Evolutionary conservation across 2,888 invertebrate species (phyloP), one percentile per base, ranked within the genome.

Genomic region (Stictocephala bisonia): DNA sequence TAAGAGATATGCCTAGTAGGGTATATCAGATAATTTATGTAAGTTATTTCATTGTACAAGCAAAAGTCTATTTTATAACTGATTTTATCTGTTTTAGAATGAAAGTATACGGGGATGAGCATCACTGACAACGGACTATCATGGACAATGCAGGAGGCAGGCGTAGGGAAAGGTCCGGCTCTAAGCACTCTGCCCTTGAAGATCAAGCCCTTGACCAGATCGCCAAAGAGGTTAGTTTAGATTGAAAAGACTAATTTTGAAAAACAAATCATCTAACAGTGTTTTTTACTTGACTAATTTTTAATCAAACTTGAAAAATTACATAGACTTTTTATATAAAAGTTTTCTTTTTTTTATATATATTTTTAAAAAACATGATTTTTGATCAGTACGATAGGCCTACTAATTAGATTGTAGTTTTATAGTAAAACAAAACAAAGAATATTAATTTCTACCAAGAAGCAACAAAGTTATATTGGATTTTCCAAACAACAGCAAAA

Each of bases 161-260:
- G 88, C 92, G 86, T 90, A 82, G 86, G 74, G 84, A 85, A 71
- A 93, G 85, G 86, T 89, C 92, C 78, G 93, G 85, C 86, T 89
- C 92, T 79, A 93, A 95, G 85, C 93, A 95, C 81, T 92, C 95
- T 67, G 97, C 96, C n/a, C 97, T 96, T n/a, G 98, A 98, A 86
- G 97, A 98, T 86, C 96, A 97, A 84, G 97, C 97, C 64, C 89
- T 98, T 73, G 97, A 97, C 86, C 95, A 95, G 86, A 97, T 98
- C 80, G 97, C 97, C 68, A 94, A 94, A 88, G 97, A 98, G 94
- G 98, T 97, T 88, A 86, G 87, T 78, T 1, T 26, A 44, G n/a
- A 13, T 48, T 13, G 35, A 35, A 13, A 9, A 35, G 11, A 13
- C 35, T 35, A 9, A n/a, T n/a, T n/a, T n/a, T n/a, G n/a, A n/a